These are phyloP conservation scores for Polydrusus tereticollis DNA, from an alignment of 2,888 invertebrate genomes.

Conservation along the genomic window DNA sequence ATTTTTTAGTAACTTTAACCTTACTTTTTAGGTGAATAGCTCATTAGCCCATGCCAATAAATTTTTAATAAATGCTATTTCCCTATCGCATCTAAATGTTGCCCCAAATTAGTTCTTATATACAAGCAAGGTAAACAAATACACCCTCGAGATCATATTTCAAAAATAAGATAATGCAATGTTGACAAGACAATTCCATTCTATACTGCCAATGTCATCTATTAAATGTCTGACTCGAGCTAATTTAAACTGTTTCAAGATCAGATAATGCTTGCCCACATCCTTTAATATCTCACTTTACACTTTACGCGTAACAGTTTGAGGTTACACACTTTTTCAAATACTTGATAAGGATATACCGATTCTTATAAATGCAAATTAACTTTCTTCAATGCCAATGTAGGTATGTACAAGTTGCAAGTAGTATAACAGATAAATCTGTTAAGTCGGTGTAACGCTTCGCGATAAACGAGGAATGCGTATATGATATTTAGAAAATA, in stretches of 20 bases:
- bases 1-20: too few species aligned
- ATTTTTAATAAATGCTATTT: too few species aligned
- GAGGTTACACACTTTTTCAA: constrained; percentile 24
- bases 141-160: background rate
- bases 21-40: too few species aligned
- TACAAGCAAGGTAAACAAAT: background rate
- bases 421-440: background rate
- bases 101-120: too few species aligned
- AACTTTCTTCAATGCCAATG: constrained; percentile 19
- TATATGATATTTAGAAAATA: background rate
- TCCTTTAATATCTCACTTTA: constrained; percentile 35
- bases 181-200: constrained; percentile 24
- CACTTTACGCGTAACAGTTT: constrained; percentile 30
- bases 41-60: too few species aligned
- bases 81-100: too few species aligned
- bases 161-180: background rate
- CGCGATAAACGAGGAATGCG: background rate
- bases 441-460: background rate
- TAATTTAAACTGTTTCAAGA: constrained; percentile 16
- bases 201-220: constrained; percentile 20
- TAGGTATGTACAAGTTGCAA: too few species aligned
- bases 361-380: constrained; percentile 15
- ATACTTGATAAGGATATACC: background rate
- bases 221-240: background rate
- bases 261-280: constrained; percentile 30